These are phyloP conservation scores for Gallinago paraguaiae DNA, from an alignment of 2,113 vertebrate species.

Conservation along the genomic window DNA sequence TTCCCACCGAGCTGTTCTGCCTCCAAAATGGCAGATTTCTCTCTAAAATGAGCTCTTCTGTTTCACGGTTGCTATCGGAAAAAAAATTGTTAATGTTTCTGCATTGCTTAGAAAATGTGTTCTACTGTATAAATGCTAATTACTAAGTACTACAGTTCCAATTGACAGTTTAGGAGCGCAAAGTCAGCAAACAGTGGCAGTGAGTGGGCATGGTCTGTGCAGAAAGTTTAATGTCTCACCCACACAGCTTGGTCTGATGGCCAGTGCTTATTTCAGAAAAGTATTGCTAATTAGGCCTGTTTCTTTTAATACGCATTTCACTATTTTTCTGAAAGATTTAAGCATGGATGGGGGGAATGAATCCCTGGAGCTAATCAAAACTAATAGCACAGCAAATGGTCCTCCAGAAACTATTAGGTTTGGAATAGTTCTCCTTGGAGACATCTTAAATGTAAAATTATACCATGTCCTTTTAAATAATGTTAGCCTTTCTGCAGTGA, in stretches of 20 bases:
- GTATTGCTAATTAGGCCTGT: neutral
- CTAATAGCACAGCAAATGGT: conserved; percentile 9
- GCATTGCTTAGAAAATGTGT: neutral
- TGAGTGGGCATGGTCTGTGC: neutral
- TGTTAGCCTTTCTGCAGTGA: neutral
- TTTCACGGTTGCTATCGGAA: neutral
- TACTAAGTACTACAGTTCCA: neutral
- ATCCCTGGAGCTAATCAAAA: neutral
- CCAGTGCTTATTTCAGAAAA: neutral
- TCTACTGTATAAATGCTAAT: neutral
- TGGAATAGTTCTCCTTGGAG: neutral
- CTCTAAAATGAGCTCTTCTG: neutral
- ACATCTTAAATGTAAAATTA: conserved; percentile 9
- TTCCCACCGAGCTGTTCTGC: neutral
- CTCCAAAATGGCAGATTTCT: neutral
- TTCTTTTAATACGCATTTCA: neutral
- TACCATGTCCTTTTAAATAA: neutral
- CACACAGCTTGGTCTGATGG: neutral
- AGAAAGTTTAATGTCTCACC: neutral
- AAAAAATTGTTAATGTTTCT: neutral
- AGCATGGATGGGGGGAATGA: neutral
- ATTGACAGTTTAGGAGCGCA: neutral
- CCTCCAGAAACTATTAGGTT: neutral
- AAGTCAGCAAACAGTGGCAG: neutral
- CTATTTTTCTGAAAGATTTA: neutral